Conservation (phyloP, 2,797 vertebrate species). For the Orestias chungarensis region DNA sequence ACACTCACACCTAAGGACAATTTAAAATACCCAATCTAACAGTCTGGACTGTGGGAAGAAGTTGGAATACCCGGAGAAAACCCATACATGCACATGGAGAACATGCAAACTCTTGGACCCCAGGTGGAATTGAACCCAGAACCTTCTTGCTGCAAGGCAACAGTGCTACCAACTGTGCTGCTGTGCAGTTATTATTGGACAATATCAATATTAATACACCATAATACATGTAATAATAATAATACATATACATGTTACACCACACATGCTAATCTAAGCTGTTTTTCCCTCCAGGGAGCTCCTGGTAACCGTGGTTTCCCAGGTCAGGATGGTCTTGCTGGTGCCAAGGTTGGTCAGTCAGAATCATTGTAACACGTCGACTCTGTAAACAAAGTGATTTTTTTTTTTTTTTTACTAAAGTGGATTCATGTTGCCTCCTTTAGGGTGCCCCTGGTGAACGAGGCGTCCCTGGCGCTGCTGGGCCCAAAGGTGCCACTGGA, state of each 20-base stretch:
- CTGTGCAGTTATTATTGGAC: no score
- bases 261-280: slow-evolving; percentile 30
- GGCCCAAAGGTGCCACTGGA: slow-evolving; percentile 89
- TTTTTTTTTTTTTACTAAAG: background rate
- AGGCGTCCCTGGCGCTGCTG: slow-evolving; percentile 87
- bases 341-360: slow-evolving; percentile 87
- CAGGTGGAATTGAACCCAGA: no score
- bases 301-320: slow-evolving; percentile 98
- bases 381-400: background rate
- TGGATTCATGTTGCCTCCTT: slow-evolving; percentile 9
- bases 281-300: slow-evolving; percentile 82
- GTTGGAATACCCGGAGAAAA: no score
- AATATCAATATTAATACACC: background rate
- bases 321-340: slow-evolving; percentile 95
- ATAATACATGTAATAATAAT: background rate
- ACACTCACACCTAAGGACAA: no score
- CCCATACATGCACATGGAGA: no score
- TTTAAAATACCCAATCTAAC: no score
- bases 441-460: slow-evolving; percentile 95
- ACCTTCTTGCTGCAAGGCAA: no score
- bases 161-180: no score
- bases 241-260: no score
- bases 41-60: no score
- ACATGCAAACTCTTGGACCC: no score
- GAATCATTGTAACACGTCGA: slow-evolving; percentile 1